phyloP scores from a whole-genome alignment of 2,888 invertebrate species.

The Clusia tigrina region DNA sequence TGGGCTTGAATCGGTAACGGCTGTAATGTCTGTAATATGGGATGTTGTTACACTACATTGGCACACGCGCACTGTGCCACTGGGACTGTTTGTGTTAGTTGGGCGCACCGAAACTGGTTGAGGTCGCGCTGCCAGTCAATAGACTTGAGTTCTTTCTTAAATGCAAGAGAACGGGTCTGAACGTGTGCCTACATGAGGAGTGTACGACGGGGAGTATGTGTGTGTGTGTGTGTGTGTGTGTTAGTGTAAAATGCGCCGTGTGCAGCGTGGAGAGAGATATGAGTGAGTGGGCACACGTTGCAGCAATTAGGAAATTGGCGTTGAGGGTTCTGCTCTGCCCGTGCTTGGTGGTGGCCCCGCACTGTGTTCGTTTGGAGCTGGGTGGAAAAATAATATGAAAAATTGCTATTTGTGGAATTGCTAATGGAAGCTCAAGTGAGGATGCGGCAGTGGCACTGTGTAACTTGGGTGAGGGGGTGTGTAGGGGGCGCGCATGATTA shows the following conservation, averaged over 20 bases:
- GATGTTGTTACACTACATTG: slow-evolving; percentile 62
- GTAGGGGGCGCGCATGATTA: not conserved
- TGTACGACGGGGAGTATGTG: not conserved
- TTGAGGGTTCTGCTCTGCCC: slow-evolving; percentile 8
- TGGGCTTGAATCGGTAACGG: slow-evolving; percentile 13
- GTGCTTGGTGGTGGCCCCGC: too few relatives aligned
- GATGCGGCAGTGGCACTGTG: too few relatives aligned
- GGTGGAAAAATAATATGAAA: slow-evolving; percentile 14
- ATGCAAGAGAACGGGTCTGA: not conserved
- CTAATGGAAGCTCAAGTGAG: not conserved
- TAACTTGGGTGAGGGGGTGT: not conserved
- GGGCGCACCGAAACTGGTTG: slow-evolving; percentile 1
- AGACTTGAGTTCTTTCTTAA: too few relatives aligned
- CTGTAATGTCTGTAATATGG: slow-evolving; percentile 58
- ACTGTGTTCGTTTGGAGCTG: not conserved
- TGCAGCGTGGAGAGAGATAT: slow-evolving; percentile 8
- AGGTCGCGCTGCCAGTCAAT: not conserved
- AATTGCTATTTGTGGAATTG: slow-evolving; percentile 8
- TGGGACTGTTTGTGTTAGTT: slow-evolving; percentile 39
- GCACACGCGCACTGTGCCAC: slow-evolving; percentile 63
- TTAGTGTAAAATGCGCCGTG: not conserved
- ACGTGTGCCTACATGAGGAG: too few relatives aligned
- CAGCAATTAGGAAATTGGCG: slow-evolving; percentile 28
- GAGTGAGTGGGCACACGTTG: slow-evolving; percentile 15
- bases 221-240: too few relatives aligned